Percentiles rank a stretch among this genome's conserved stretches.
These are phyloP conservation scores for Yoshiicerus persimilis DNA, from an alignment of 1,140 invertebrate species.

Conservation along the genomic window DNA sequence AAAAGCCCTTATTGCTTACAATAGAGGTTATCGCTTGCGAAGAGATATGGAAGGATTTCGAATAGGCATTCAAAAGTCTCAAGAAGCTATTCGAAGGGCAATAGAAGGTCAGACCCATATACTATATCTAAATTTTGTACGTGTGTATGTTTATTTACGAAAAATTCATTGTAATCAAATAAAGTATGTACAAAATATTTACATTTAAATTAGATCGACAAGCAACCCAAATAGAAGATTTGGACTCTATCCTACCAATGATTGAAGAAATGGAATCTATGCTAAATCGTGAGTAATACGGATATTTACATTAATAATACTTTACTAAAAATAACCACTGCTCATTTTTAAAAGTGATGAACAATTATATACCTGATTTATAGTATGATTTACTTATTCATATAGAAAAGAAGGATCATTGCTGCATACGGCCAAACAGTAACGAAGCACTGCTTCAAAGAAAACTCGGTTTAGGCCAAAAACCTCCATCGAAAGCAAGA, in stretches of 20 bases:
- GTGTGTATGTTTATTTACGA: too few relatives aligned
- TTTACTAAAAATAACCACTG: too few relatives aligned
- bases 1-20: slow-evolving; percentile 57
- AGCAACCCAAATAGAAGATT: slow-evolving; percentile 45
- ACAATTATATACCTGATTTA: not conserved
- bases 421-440: not conserved
- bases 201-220: slow-evolving; percentile 27
- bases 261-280: slow-evolving; percentile 43
- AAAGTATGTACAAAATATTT: not conserved
- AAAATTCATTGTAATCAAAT: too few relatives aligned
- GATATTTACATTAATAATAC: too few relatives aligned
- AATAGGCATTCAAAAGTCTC: slow-evolving; percentile 58
- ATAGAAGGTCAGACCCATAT: slow-evolving; percentile 54
- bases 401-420: not conserved
- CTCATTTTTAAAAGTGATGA: too few relatives aligned
- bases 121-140: too few relatives aligned
- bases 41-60: slow-evolving; percentile 57
- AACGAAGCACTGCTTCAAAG: not conserved
- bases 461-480: not conserved
- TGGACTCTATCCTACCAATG: slow-evolving; percentile 37
- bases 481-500: not conserved
- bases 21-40: slow-evolving; percentile 56
- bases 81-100: slow-evolving; percentile 59
- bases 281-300: not conserved
- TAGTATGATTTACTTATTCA: not conserved